These are phyloP conservation scores for Selene dorsalis DNA, from an alignment of 2,797 vertebrate species.

Conservation along the genomic window DNA sequence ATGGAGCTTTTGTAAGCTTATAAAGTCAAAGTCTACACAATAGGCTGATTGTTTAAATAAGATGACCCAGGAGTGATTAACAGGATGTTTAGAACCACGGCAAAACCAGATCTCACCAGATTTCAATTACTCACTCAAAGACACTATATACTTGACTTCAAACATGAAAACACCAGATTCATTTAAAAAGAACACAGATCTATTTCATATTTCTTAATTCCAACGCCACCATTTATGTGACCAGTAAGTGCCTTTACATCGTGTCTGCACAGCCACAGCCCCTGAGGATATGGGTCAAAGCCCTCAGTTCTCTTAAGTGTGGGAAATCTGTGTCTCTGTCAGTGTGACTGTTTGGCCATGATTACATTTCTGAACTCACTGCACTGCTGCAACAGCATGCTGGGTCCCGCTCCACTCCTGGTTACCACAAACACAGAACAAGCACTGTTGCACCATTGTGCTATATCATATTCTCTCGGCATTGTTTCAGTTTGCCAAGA, in stretches of 20 bases:
- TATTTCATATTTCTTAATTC: not conserved
- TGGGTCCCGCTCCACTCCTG: constrained; percentile 53
- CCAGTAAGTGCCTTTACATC: constrained; percentile 8
- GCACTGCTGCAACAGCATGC: constrained; percentile 48
- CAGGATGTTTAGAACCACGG: constrained; percentile 43
- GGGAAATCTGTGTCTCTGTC: constrained; percentile 55
- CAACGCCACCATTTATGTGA: constrained; percentile 1
- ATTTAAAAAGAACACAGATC: not conserved
- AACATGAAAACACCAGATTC: not conserved
- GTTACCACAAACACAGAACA: constrained; percentile 42
- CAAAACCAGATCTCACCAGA: constrained; percentile 28
- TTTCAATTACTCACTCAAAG: constrained; percentile 19
- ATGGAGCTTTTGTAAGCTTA: constrained; percentile 54
- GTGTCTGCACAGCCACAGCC: constrained; percentile 4
- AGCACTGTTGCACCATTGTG: constrained; percentile 8
- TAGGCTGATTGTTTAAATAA: constrained; percentile 61
- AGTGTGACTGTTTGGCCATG: constrained; percentile 10
- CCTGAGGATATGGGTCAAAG: constrained; percentile 49
- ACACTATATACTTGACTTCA: not conserved
- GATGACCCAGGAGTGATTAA: constrained; percentile 57
- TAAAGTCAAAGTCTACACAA: constrained; percentile 57
- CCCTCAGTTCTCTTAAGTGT: constrained; percentile 45
- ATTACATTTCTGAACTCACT: constrained; percentile 51
- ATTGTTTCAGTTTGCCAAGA: not conserved
- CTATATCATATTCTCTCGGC: constrained; percentile 26